Evolutionary conservation across 2,888 invertebrate species (phyloP), one percentile per base, ranked within the genome.

Genomic region (Ephialtes manifestator): DNA sequence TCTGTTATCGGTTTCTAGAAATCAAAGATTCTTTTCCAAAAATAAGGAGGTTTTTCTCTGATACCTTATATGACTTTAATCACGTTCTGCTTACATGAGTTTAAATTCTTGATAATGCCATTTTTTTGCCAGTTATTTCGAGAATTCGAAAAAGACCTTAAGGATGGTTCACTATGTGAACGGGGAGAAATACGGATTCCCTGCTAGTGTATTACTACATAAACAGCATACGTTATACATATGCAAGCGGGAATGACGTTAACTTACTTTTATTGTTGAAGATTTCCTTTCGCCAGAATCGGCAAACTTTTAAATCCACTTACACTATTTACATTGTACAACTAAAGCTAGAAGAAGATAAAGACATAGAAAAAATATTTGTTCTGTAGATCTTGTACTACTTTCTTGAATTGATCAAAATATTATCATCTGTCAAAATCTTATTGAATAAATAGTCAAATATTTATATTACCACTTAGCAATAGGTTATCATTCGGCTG

Each of bases 211-310:
- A 28, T 20, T 51, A 15, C n/a, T 35, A 48, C 48, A 35, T 13
- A 35, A 78, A 24, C n/a, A 20, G 20, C 65, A 67, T 68, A 68
- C 28, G 24, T 0, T 8, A 43, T 31, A 60, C 48, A 35, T 55
- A 72, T 65, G 55, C 60, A 65, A 39, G 46, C 28, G 68, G 53
- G 39, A 24, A 83, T 80, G 58, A 53, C 71, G 85, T 76, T 83
- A 85, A 67, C 83, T 85, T 80, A 39, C 31, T 71, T 85, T 85
- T 80, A 85, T 76, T 74, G 67, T 63, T 58, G 18, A 67, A 79
- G 31, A n/a, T 72, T 67, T 65, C 60, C 65, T 35, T 46, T 18
- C 72, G 48, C 28, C 67, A 13, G 53, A 48, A 74, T 51, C 43
- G 24, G 48, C 39, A 35, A 77, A 72, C 48, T 48, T 60, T 76